Evolutionary conservation across 2,888 invertebrate genomes (phyloP).

Genomic region (Ceramica pisi): DNA sequence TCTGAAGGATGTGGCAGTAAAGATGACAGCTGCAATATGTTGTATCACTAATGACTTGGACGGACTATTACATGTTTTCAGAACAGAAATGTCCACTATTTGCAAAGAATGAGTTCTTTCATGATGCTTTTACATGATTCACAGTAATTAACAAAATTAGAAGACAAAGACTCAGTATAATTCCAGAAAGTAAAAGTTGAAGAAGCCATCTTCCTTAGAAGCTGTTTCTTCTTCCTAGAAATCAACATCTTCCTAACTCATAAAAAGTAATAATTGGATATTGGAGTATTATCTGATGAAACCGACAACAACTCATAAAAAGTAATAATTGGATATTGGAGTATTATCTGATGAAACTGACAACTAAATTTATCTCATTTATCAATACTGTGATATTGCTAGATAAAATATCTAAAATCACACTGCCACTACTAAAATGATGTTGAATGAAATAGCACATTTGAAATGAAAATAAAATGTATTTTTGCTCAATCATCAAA

Average conservation of each 20-base stretch:
- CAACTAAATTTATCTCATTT: conserved; percentile 6
- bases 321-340: conserved; percentile 13
- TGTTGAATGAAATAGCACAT: neutral
- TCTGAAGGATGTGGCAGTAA: neutral
- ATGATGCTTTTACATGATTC: neutral
- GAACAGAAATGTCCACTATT: neutral
- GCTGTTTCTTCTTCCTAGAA: neutral
- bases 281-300: conserved; percentile 15
- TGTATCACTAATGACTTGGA: neutral
- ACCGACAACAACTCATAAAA: neutral
- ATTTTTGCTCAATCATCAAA: neutral
- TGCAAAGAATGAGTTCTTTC: neutral
- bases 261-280: conserved; percentile 14
- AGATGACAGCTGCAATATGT: neutral
- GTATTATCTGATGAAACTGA: conserved; percentile 19
- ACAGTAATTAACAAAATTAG: neutral
- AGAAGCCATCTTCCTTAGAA: conserved; percentile 7
- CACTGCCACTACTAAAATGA: conserved; percentile 9
- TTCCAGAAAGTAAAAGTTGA: neutral
- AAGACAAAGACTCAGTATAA: neutral
- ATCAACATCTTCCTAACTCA: neutral
- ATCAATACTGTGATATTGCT: conserved; percentile 15
- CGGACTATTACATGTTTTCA: neutral
- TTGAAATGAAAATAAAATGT: neutral
- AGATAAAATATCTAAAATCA: conserved; percentile 9